These are phyloP conservation scores for Hydropsyche betteni DNA, from an alignment of 2,888 invertebrate genomes.

Conservation along the genomic window DNA sequence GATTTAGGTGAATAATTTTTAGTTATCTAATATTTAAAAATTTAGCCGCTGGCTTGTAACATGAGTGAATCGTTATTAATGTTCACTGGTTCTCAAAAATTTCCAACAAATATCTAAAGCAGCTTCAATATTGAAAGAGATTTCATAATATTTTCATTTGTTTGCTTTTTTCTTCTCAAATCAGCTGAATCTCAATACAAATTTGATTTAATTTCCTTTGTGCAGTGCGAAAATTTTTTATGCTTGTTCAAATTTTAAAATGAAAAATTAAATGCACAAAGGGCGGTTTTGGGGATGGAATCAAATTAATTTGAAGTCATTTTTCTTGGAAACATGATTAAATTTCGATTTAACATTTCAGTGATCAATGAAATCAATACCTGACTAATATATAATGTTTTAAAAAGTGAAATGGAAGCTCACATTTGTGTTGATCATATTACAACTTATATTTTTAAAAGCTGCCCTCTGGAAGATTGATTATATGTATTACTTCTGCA, in stretches of 20 bases:
- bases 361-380: slow-evolving; percentile 59
- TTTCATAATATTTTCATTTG: neutral
- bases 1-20: slow-evolving; percentile 28
- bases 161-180: too few relatives aligned
- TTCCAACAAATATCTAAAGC: neutral
- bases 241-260: too few relatives aligned
- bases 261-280: slow-evolving; percentile 10
- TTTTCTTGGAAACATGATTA: slow-evolving; percentile 62
- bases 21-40: slow-evolving; percentile 16
- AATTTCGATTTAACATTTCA: slow-evolving; percentile 68
- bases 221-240: too few relatives aligned
- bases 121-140: slow-evolving; percentile 3
- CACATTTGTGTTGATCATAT: slow-evolving; percentile 39
- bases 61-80: neutral
- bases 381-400: slow-evolving; percentile 47
- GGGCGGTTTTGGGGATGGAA: slow-evolving; percentile 55
- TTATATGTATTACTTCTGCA: slow-evolving; percentile 5
- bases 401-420: slow-evolving; percentile 46
- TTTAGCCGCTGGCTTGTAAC: neutral
- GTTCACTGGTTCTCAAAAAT: neutral
- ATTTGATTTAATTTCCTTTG: too few relatives aligned
- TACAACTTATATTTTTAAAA: slow-evolving; percentile 38
- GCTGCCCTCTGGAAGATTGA: slow-evolving; percentile 35
- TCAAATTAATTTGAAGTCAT: slow-evolving; percentile 58
- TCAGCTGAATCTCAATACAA: too few relatives aligned